Percentiles rank a stretch among this genome's conserved stretches.
Conservation (phyloP, 37 sponge, comb jelly and placozoan genomes). For the Tethya wilhelma region DNA sequence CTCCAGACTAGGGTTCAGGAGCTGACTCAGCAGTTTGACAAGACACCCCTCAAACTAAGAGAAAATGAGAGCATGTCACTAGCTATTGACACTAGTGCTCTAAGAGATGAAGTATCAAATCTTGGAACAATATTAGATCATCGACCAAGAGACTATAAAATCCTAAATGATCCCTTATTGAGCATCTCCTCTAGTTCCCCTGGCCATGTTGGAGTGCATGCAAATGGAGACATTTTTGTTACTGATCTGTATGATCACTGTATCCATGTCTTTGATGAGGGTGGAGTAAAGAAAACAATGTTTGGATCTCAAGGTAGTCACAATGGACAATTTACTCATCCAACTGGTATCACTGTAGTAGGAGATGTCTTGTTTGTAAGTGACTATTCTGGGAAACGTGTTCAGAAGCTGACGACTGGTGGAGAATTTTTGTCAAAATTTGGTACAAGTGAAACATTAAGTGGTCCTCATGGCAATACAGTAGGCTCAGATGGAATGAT, state of each 20-base stretch:
- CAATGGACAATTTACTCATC: constrained; percentile 2
- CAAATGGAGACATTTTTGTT: constrained; percentile 6
- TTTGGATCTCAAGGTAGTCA: background rate
- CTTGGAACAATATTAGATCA: background rate
- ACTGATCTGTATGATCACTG: background rate
- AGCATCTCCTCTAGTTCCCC: background rate
- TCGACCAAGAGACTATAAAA: background rate
- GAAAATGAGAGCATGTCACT: constrained; percentile 14
- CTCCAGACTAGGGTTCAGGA: constrained; percentile 6
- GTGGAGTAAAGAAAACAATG: background rate
- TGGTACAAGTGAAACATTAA: constrained; percentile 1
- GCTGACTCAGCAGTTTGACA: background rate
- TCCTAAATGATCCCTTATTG: background rate
- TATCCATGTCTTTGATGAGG: background rate
- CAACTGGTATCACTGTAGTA: background rate
- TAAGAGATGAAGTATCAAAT: background rate
- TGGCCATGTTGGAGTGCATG: constrained; percentile 6
- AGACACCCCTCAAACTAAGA: constrained; percentile 1
- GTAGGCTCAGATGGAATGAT: constrained; percentile 1
- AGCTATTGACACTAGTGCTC: background rate
- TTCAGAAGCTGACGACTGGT: constrained; percentile 2
- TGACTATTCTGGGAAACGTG: constrained; percentile 1
- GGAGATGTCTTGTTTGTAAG: background rate
- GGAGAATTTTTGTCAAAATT: constrained; percentile 18
- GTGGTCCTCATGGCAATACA: background rate